A percentile compares a stretch with the other conserved stretches of the same genome.
Evolutionary conservation across 2,113 vertebrate species (phyloP).

Genomic region (Gallinago media): DNA sequence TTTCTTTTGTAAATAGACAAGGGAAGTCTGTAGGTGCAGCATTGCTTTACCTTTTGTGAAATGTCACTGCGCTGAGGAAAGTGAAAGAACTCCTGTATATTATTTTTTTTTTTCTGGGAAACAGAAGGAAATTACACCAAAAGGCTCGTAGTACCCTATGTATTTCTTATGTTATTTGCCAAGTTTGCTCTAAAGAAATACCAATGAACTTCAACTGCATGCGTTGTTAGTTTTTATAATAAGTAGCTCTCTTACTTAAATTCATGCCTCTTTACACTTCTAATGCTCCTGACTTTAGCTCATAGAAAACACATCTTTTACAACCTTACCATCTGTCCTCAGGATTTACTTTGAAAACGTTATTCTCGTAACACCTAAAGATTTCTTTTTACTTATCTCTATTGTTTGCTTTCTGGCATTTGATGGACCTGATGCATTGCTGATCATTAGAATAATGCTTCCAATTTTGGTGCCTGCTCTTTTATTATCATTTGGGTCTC

Average conservation of each 20-base stretch:
- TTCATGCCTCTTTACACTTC: not conserved
- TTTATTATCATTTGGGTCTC: not conserved
- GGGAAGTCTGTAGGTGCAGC: slow-evolving; percentile 57
- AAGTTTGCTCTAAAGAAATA: slow-evolving; percentile 24
- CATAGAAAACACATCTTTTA: not conserved
- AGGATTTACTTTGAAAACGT: not conserved
- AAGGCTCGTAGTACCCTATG: not conserved
- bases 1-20: slow-evolving; percentile 74
- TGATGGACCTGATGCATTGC: not conserved
- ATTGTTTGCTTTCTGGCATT: not conserved
- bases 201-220: not conserved
- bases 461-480: not conserved
- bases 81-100: slow-evolving; percentile 9
- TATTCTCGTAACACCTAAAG: not conserved
- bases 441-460: not conserved
- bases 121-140: slow-evolving; percentile 10
- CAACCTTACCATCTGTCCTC: not conserved
- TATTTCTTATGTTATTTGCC: not conserved
- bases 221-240: slow-evolving; percentile 20
- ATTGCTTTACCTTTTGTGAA: slow-evolving; percentile 68
- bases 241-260: slow-evolving; percentile 32
- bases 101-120: slow-evolving; percentile 49
- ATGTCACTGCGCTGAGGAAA: slow-evolving; percentile 65
- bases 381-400: not conserved
- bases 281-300: not conserved